These are phyloP conservation scores for Thecophora atra DNA, from an alignment of 2,888 invertebrate genomes.

Conservation along the genomic window DNA sequence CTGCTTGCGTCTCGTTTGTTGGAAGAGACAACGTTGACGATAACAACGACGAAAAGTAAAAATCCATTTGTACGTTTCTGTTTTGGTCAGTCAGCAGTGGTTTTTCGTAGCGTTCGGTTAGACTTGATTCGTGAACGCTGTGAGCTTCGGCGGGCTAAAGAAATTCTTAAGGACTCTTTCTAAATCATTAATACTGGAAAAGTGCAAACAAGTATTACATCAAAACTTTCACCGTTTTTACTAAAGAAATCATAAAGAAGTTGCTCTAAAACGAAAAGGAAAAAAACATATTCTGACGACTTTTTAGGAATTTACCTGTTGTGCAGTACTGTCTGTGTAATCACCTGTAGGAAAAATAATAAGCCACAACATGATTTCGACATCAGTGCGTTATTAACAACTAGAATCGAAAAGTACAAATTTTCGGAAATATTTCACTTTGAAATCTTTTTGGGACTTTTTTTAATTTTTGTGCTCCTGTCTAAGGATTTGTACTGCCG, in stretches of 20 bases:
- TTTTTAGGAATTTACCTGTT: too few species aligned
- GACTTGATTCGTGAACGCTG: not conserved
- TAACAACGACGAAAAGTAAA: slow-evolving; percentile 44
- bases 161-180: not conserved
- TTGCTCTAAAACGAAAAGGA: too few species aligned
- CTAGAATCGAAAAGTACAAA: too few species aligned
- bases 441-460: too few species aligned
- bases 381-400: too few species aligned
- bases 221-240: not conserved
- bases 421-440: too few species aligned
- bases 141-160: not conserved
- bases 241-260: not conserved
- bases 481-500: slow-evolving; percentile 9
- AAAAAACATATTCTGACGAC: too few species aligned
- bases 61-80: slow-evolving; percentile 66
- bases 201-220: not conserved
- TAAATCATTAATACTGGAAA: not conserved
- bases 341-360: too few species aligned
- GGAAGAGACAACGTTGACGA: not conserved
- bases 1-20: not conserved
- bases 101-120: slow-evolving; percentile 56
- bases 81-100: slow-evolving; percentile 68
- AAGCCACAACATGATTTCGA: too few species aligned
- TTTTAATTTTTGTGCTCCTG: not conserved
- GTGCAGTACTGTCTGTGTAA: too few species aligned